Evolutionary conservation across 2,113 vertebrate genomes (phyloP).

Genomic region (Panthera uncia): DNA sequence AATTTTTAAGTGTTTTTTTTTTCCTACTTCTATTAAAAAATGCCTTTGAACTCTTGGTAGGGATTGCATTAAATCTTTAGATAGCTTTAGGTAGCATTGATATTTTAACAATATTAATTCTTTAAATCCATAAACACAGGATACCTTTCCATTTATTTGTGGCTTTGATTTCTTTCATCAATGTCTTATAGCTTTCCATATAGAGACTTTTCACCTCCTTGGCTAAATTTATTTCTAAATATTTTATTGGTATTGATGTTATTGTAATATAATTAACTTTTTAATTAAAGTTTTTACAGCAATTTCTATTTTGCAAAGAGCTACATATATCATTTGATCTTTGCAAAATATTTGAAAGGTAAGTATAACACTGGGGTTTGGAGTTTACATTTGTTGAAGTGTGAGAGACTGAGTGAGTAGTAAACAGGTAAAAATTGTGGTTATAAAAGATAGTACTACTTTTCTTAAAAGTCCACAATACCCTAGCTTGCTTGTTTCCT

Average conservation of each 20-base stretch:
- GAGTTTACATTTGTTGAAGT: neutral
- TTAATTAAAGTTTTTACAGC: slow-evolving; percentile 26
- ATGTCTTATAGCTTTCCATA: neutral
- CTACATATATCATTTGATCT: neutral
- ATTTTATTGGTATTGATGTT: neutral
- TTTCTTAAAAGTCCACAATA: neutral
- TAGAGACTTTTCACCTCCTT: neutral
- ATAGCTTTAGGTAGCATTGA: neutral
- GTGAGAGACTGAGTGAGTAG: neutral
- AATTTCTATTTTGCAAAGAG: neutral
- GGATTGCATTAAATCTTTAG: neutral
- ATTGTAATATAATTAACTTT: neutral
- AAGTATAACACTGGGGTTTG: neutral
- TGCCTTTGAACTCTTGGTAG: neutral
- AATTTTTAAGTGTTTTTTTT: neutral
- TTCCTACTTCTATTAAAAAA: neutral
- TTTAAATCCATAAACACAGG: neutral
- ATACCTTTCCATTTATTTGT: neutral
- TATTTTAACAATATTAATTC: neutral
- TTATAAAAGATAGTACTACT: neutral
- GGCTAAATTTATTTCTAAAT: neutral
- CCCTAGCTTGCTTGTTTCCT: neutral
- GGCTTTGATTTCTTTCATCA: neutral
- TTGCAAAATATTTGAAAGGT: slow-evolving; percentile 17
- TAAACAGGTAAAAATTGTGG: neutral